phyloP scores from a whole-genome alignment of 2,888 invertebrate species.

The Pycnomerus fuliginosus region DNA sequence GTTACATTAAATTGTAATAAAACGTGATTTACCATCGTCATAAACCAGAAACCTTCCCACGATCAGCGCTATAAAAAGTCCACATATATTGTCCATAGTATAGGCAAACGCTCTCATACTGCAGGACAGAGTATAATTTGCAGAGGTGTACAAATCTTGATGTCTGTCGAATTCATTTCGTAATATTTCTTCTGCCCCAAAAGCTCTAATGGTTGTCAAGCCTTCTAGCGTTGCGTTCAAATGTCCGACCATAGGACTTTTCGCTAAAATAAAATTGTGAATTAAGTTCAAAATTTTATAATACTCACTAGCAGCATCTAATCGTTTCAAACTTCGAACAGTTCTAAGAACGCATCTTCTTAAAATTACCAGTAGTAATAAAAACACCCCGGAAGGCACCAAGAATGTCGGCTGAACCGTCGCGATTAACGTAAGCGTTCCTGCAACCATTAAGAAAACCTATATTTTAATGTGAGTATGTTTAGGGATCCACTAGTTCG shows the following conservation, averaged over 20 bases:
- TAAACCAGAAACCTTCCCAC: constrained; percentile 35
- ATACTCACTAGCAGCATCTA: constrained; percentile 66
- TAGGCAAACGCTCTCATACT: constrained; percentile 43
- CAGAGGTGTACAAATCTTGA: constrained; percentile 46
- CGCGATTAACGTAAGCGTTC: constrained; percentile 69
- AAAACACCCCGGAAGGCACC: constrained; percentile 64
- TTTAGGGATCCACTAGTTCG: background rate
- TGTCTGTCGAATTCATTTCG: constrained; percentile 46
- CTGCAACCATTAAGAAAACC: constrained; percentile 62
- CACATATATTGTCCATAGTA: constrained; percentile 39
- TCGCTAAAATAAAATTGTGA: constrained; percentile 35
- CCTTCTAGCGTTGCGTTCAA: constrained; percentile 49
- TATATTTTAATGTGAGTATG: constrained; percentile 35
- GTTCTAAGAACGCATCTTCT: constrained; percentile 69
- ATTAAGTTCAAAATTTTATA: constrained; percentile 1
- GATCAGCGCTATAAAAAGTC: constrained; percentile 24
- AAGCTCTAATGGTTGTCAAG: constrained; percentile 45
- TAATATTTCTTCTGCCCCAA: constrained; percentile 40
- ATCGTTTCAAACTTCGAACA: constrained; percentile 71
- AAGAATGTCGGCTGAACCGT: constrained; percentile 68
- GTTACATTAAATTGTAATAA: too few relatives aligned
- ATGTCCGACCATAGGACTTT: constrained; percentile 49
- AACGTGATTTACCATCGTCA: constrained; percentile 30
- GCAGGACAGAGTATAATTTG: constrained; percentile 41
- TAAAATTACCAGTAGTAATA: constrained; percentile 62